phyloP scores from a whole-genome alignment of 2,797 vertebrate species.

The Aselliscus stoliczkanus region DNA sequence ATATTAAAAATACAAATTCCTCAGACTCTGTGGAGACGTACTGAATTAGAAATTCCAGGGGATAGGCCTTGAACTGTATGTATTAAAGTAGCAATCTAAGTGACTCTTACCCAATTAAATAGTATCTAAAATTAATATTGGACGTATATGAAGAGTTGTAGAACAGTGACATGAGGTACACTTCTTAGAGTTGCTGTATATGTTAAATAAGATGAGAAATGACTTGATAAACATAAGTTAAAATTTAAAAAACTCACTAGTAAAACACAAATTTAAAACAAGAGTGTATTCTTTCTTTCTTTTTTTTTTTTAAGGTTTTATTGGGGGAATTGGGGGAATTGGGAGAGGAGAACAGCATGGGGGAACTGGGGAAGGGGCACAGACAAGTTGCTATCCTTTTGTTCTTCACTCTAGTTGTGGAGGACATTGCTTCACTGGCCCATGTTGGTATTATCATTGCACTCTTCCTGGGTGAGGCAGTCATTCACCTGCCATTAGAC shows the following conservation, averaged over 20 bases:
- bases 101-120: not conserved
- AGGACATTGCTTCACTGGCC: too few relatives aligned
- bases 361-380: too few relatives aligned
- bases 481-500: too few relatives aligned
- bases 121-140: not conserved
- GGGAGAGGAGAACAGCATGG: too few relatives aligned
- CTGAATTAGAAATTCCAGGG: not conserved
- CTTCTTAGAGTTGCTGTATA: not conserved
- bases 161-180: not conserved
- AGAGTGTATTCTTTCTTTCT: not conserved
- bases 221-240: not conserved
- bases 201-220: not conserved
- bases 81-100: not conserved
- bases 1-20: not conserved
- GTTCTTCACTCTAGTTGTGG: too few relatives aligned
- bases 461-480: too few relatives aligned
- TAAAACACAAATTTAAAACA: not conserved
- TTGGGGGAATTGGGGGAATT: too few relatives aligned
- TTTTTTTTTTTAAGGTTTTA: too few relatives aligned
- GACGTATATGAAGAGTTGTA: not conserved
- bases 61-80: not conserved
- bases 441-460: too few relatives aligned
- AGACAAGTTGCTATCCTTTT: too few relatives aligned
- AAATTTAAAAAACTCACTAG: not conserved
- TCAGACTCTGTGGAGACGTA: not conserved